Evolutionary conservation across 2,888 invertebrate species (phyloP).

Genomic region (Neocrepidodera transversa): DNA sequence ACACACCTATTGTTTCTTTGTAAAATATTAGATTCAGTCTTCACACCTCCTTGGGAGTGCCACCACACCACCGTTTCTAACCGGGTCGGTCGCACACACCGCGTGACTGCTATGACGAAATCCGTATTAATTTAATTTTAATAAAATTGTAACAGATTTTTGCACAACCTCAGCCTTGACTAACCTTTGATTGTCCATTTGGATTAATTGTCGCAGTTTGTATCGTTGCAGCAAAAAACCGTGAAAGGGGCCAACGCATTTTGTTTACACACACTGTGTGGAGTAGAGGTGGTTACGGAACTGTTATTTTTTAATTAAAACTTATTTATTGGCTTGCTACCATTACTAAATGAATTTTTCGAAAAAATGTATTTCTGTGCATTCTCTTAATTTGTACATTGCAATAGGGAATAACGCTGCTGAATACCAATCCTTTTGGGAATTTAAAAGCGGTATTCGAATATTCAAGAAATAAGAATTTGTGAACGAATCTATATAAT

Average conservation of each 20-base stretch:
- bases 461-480: too few species aligned
- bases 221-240: too few species aligned
- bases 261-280: background rate
- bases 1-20: constrained; percentile 7
- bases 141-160: constrained; percentile 11
- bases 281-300: background rate
- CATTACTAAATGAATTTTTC: too few species aligned
- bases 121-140: background rate
- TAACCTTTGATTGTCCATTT: constrained; percentile 1
- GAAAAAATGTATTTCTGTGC: too few species aligned
- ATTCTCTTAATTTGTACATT: too few species aligned
- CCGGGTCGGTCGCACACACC: background rate
- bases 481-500: too few species aligned
- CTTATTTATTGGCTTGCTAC: too few species aligned
- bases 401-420: too few species aligned
- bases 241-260: background rate
- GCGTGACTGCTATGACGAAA: background rate
- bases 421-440: too few species aligned
- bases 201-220: background rate
- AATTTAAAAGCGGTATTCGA: too few species aligned
- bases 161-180: constrained; percentile 15
- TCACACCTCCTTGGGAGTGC: constrained; percentile 9
- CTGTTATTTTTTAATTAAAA: background rate
- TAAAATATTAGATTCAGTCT: background rate
- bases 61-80: constrained; percentile 1